Base-by-base conservation (phyloP, 2,888 invertebrate species). In the Lasioglossum pauxillum region DNA sequence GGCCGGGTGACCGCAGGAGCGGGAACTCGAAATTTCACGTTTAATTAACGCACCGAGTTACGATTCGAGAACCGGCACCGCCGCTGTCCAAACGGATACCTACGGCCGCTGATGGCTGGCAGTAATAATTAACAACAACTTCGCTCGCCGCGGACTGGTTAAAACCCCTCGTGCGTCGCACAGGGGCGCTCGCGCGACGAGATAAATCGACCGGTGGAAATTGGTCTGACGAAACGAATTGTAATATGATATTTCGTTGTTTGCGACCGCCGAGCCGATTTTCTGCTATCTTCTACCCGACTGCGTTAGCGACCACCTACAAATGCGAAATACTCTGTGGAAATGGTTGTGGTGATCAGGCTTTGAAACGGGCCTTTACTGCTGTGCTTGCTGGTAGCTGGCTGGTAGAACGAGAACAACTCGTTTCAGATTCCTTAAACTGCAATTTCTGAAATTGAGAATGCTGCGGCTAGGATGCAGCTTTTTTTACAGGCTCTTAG, bases 1-100 rank as follows among this genome's bases (percentile, higher is more conserved):
- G 76, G 73, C 57, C 57, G 57, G 49, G 35, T 41, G 31, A 12
- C 5, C 44, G 7, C 72, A 69, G 67, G 16, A 38, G 35, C 41
- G 38, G 49, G 31, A 41, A 60, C n/a, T 82, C 35, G 76, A 76
- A 72, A 69, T 86, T 80, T 80, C 86, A 67, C 80, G 83, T 87
- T 87, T 87, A 87, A 87, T 87, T 87, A 87, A 77, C 87, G 60
- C 53, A 31, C 41, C 74, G 78, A 83, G 80, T 87, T 87, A 87
- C 73, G 87, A 87, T 73, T 85, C 75, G 79, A 57, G 60, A 49
- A 75, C 60, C 72, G 67, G 44, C 75, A 46, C 41, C 27, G 31
- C 23, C 69, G 69, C 76, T 72, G 57, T 76, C 81, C 75, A 69
- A 75, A 80, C 75, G 60, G 69, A 75, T 80, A 74, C 73, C 57